Evolutionary conservation across 2,113 vertebrate species (phyloP).

Genomic region (Paedocypris sp.): DNA sequence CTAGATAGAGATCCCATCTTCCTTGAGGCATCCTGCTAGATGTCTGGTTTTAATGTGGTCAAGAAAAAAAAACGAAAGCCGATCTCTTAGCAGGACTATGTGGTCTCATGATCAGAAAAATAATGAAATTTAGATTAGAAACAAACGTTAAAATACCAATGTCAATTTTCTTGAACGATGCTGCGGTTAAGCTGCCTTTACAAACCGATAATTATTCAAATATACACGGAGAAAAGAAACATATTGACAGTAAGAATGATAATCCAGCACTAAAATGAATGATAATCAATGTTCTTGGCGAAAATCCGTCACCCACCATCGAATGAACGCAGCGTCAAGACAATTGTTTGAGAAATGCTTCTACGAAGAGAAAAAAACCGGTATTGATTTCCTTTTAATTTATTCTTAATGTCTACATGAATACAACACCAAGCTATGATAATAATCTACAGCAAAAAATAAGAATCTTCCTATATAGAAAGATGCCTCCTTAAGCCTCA

Average conservation of each 20-base stretch:
- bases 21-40: slow-evolving; percentile 15
- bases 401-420: slow-evolving; percentile 13
- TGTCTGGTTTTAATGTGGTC: slow-evolving; percentile 39
- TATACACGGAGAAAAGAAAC: no score
- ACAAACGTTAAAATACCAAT: no score
- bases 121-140: no score
- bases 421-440: slow-evolving; percentile 6
- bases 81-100: slow-evolving; percentile 23
- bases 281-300: background rate
- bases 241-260: no score
- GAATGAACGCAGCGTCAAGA: background rate
- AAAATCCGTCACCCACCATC: background rate
- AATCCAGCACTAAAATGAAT: background rate
- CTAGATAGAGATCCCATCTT: slow-evolving; percentile 8
- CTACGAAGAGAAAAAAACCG: slow-evolving; percentile 26
- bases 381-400: slow-evolving; percentile 10
- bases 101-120: slow-evolving; percentile 20
- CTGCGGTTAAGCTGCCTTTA: no score
- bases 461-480: no score
- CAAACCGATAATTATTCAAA: no score
- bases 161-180: no score
- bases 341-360: slow-evolving; percentile 11
- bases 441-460: slow-evolving; percentile 1
- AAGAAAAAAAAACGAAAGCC: slow-evolving; percentile 12
- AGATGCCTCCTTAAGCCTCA: no score